A percentile compares a stretch with the other conserved stretches of the same genome.
phyloP scores from a whole-genome alignment of 2,113 vertebrate species.

The Hemichromis elongatus region DNA sequence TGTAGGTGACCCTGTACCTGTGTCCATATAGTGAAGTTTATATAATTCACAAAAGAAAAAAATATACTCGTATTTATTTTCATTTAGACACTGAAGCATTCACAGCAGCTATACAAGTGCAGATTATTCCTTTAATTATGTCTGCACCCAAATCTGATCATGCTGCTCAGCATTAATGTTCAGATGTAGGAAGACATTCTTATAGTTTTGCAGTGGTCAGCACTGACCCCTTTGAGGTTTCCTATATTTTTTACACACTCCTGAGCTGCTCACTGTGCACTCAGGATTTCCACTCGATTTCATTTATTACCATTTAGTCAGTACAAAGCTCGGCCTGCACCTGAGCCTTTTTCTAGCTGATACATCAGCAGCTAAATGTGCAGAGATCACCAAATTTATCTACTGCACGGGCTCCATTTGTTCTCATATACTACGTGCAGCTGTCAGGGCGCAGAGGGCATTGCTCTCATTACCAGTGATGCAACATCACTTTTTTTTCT shows the following conservation, averaged over 20 bases:
- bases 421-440: not conserved
- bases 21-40: not conserved
- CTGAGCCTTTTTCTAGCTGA: not conserved
- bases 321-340: not conserved
- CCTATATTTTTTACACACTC: not conserved
- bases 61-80: fast-evolving
- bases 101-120: not conserved
- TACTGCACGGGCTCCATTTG: not conserved
- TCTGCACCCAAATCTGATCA: not conserved
- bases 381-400: not conserved
- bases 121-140: not conserved
- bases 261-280: not conserved
- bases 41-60: not conserved
- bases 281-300: not conserved
- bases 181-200: not conserved
- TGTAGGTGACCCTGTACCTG: not conserved
- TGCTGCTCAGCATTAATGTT: not conserved
- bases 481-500: not conserved
- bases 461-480: conserved; percentile 1
- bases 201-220: not conserved
- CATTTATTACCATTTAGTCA: not conserved
- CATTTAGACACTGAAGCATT: not conserved
- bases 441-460: not conserved
- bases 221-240: not conserved
- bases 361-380: not conserved